Evolutionary conservation across 2,797 vertebrate species (phyloP).

Genomic region (Bradypodion ventrale): DNA sequence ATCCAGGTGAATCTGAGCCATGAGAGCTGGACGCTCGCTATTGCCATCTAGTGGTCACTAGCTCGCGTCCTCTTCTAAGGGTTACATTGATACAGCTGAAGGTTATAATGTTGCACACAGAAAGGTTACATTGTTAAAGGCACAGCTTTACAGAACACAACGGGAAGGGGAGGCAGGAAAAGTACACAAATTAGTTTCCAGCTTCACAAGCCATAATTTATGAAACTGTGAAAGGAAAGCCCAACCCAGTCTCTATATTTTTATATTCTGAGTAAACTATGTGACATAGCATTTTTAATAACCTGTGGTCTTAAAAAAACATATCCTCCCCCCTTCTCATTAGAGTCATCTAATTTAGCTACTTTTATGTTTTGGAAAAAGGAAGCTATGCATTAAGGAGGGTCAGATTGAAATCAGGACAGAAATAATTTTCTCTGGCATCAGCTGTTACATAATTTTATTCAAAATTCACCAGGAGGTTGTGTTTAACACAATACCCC

Average conservation of each 20-base stretch:
- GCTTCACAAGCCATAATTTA: background rate
- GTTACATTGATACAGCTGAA: no score
- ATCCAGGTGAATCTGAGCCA: no score
- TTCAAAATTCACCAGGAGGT: conserved; percentile 43
- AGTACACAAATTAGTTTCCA: background rate
- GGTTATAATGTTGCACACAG: no score
- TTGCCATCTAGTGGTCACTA: no score
- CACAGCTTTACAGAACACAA: no score
- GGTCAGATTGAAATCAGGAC: conserved; percentile 1
- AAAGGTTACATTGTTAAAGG: no score
- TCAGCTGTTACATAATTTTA: conserved; percentile 35
- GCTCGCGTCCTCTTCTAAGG: no score
- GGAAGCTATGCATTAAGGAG: background rate
- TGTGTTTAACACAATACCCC: conserved; percentile 31
- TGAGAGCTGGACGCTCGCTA: no score
- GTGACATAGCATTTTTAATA: background rate
- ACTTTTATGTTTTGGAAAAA: background rate
- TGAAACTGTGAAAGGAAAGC: background rate
- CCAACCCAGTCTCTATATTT: background rate
- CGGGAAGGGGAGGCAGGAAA: no score
- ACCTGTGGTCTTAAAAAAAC: background rate
- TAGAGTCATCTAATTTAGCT: background rate
- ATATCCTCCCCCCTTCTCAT: background rate
- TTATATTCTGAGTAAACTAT: background rate
- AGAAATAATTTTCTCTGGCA: conserved; percentile 20